Percentiles rank a stretch among this genome's conserved stretches.
These are phyloP conservation scores for Panagrolaimus sp. DNA, from an alignment of 1,140 invertebrate genomes.

Conservation along the genomic window DNA sequence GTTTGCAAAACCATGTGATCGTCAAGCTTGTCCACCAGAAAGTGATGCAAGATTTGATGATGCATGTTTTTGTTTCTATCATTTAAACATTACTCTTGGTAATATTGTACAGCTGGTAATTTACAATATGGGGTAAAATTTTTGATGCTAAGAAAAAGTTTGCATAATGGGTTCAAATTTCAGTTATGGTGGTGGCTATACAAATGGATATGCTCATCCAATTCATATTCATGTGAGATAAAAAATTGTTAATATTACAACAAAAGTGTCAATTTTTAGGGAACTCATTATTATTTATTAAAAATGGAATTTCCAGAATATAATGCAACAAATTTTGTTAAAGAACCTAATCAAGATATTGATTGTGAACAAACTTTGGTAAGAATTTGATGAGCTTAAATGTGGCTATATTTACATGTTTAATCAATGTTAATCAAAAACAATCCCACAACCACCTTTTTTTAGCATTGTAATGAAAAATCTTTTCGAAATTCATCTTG, in stretches of 20 bases:
- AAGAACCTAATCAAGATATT: conserved; percentile 11
- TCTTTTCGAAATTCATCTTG: not conserved
- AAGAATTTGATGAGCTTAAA: too few relatives aligned
- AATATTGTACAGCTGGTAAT: conserved; percentile 9
- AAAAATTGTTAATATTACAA: too few relatives aligned
- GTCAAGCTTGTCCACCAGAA: not conserved
- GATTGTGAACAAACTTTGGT: not conserved
- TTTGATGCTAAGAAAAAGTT: too few relatives aligned
- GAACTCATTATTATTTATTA: conserved; percentile 7
- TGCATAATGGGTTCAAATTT: not conserved
- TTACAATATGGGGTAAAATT: conserved; percentile 14
- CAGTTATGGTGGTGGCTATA: conserved; percentile 11
- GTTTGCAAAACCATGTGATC: conserved; percentile 1
- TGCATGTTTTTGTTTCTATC: conserved; percentile 12
- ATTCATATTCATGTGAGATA: not conserved
- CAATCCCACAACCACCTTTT: too few relatives aligned
- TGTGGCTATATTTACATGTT: too few relatives aligned
- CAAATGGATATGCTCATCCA: conserved; percentile 9
- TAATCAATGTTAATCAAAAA: too few relatives aligned
- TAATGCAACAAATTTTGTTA: conserved; percentile 13
- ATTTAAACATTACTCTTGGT: conserved; percentile 7
- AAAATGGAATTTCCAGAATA: conserved; percentile 12
- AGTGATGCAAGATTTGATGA: conserved; percentile 7
- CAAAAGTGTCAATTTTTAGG: not conserved
- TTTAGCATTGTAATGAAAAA: conserved; percentile 5